Evolutionary conservation across 2,888 invertebrate species (phyloP).

Genomic region (Cephonodes hylas): DNA sequence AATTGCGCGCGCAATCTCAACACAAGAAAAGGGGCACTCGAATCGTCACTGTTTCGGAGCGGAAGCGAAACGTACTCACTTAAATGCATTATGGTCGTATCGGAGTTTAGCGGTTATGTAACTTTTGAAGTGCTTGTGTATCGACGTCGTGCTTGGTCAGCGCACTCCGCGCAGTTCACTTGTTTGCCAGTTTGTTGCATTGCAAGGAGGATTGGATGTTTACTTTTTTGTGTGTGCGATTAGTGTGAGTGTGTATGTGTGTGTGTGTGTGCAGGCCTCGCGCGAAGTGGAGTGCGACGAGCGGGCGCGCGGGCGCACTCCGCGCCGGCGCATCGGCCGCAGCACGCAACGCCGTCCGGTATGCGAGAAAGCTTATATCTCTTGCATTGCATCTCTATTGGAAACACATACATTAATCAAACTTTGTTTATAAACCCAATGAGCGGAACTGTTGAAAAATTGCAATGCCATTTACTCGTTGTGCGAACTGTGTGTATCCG

Average conservation of each 20-base stretch:
- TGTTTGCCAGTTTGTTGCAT: background rate
- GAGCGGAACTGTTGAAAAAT: constrained; percentile 3
- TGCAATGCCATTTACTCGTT: background rate
- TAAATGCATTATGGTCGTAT: no score
- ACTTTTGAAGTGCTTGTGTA: no score
- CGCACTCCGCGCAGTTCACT: background rate
- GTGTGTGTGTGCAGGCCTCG: constrained; percentile 49
- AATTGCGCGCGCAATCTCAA: constrained; percentile 47
- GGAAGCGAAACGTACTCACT: background rate
- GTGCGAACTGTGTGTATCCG: background rate
- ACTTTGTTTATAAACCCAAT: constrained; percentile 8
- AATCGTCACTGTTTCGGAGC: constrained; percentile 15
- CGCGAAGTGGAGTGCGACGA: constrained; percentile 71
- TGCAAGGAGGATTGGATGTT: background rate
- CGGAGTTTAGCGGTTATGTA: background rate
- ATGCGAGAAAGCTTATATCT: constrained; percentile 68
- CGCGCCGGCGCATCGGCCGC: constrained; percentile 28
- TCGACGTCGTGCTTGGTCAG: background rate
- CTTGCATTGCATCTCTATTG: constrained; percentile 22
- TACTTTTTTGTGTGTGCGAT: constrained; percentile 31
- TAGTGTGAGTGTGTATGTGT: constrained; percentile 30
- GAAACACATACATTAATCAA: constrained; percentile 13
- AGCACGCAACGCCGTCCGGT: constrained; percentile 61
- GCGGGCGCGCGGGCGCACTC: constrained; percentile 28
- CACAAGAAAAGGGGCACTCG: constrained; percentile 20